A percentile compares a stretch with the other conserved stretches of the same genome.
Conservation (phyloP, 2,888 invertebrate species). For the Scelioninae gen. 2 region DNA sequence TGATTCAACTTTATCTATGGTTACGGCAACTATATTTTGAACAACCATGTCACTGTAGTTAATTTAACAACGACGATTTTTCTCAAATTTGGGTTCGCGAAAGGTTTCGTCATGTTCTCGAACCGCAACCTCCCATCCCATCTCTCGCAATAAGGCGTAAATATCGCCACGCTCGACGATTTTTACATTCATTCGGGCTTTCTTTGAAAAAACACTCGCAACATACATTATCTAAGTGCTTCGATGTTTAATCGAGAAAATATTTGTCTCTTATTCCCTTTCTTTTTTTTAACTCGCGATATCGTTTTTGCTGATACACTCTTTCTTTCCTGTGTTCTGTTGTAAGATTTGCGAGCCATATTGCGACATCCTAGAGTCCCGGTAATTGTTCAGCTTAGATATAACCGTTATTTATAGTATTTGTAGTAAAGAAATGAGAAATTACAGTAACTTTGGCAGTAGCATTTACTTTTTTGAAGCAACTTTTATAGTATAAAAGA, state of each 20-base stretch:
- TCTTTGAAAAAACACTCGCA: conserved; percentile 55
- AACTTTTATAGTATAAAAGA: conserved; percentile 15
- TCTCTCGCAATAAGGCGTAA: conserved; percentile 50
- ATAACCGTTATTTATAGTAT: conserved; percentile 39
- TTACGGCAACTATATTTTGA: too few species aligned
- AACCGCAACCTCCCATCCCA: too few species aligned
- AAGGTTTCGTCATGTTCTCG: too few species aligned
- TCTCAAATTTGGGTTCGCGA: too few species aligned
- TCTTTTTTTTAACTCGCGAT: conserved; percentile 13
- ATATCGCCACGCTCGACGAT: conserved; percentile 36
- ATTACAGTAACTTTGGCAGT: conserved; percentile 31
- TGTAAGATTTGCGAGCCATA: conserved; percentile 46
- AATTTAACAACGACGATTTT: too few species aligned
- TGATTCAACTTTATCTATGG: too few species aligned
- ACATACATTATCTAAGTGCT: conserved; percentile 51
- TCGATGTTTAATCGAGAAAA: conserved; percentile 56
- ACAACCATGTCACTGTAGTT: too few species aligned
- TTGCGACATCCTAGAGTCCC: conserved; percentile 43
- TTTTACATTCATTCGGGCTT: conserved; percentile 51
- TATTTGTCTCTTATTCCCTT: conserved; percentile 32
- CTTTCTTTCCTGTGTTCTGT: conserved; percentile 41
- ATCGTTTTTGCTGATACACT: conserved; percentile 43
- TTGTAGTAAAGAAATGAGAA: conserved; percentile 28
- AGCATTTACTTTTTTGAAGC: conserved; percentile 15
- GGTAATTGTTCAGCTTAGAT: conserved; percentile 23